A percentile compares a stretch with the other conserved stretches of the same genome.
Conservation (phyloP, 1,140 invertebrate species). For the Mya arenaria region DNA sequence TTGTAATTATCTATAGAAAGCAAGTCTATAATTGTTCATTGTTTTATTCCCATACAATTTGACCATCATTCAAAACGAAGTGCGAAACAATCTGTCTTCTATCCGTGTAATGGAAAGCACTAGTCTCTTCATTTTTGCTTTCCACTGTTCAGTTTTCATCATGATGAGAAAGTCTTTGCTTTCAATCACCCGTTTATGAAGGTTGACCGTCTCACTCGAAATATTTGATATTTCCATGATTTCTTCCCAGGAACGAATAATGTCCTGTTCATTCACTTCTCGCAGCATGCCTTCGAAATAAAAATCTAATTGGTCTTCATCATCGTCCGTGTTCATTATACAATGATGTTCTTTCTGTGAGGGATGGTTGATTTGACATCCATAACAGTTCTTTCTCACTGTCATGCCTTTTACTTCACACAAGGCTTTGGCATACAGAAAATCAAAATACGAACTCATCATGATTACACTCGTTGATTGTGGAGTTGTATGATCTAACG, state of each 20-base stretch:
- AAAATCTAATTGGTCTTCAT: constrained; percentile 16
- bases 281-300: constrained; percentile 44
- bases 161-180: constrained; percentile 18
- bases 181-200: constrained; percentile 17
- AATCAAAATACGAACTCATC: no score
- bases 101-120: background rate
- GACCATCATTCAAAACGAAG: background rate
- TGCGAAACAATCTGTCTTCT: background rate
- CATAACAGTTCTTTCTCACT: constrained; percentile 24
- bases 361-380: constrained; percentile 26
- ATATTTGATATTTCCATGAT: constrained; percentile 9
- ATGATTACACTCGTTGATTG: no score
- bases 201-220: background rate
- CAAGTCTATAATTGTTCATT: no score
- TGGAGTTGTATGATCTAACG: no score
- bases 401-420: background rate
- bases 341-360: constrained; percentile 29
- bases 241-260: constrained; percentile 19
- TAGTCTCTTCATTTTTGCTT: constrained; percentile 32
- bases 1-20: no score
- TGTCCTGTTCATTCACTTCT: constrained; percentile 20
- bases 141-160: constrained; percentile 44
- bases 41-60: background rate
- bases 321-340: background rate
- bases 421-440: constrained; percentile 37